phyloP scores from a whole-genome alignment of 2,888 invertebrate genomes.

The Anarsia innoxiella region DNA sequence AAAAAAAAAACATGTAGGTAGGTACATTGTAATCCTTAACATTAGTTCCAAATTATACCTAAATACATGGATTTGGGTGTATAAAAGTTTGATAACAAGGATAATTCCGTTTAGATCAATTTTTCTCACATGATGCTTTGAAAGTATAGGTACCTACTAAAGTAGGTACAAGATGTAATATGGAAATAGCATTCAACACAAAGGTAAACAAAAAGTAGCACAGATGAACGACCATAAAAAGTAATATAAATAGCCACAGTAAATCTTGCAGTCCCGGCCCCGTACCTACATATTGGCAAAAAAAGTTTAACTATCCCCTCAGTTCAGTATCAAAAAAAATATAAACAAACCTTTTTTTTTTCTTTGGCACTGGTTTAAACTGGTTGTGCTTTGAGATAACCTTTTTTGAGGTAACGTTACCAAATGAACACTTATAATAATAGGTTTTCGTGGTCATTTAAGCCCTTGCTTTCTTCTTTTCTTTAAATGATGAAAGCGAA shows the following conservation, averaged over 20 bases:
- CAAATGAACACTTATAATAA: no score
- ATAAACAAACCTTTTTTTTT: slow-evolving; percentile 45
- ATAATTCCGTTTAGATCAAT: no score
- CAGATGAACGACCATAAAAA: slow-evolving; percentile 1
- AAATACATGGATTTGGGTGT: no score
- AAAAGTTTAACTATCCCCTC: slow-evolving; percentile 32
- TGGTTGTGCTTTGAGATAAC: slow-evolving; percentile 30
- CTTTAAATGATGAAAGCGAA: no score
- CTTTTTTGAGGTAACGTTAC: slow-evolving; percentile 22
- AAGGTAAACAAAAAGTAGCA: slow-evolving; percentile 1
- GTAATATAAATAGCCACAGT: slow-evolving; percentile 8
- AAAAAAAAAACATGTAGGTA: no score
- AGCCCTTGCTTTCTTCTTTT: no score
- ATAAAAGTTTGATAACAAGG: no score
- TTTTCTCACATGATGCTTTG: no score
- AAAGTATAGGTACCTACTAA: no score
- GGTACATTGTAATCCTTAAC: no score
- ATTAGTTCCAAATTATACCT: no score
- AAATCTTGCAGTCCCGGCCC: slow-evolving; percentile 19
- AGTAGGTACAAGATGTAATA: neutral
- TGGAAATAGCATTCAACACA: neutral
- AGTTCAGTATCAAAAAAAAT: slow-evolving; percentile 38
- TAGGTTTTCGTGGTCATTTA: neutral
- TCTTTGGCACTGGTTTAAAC: slow-evolving; percentile 27
- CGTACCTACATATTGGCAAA: slow-evolving; percentile 21